Evolutionary conservation across 2,797 vertebrate species (phyloP), one percentile per base, ranked within the genome.

Genomic region (Artibeus jamaicensis): DNA sequence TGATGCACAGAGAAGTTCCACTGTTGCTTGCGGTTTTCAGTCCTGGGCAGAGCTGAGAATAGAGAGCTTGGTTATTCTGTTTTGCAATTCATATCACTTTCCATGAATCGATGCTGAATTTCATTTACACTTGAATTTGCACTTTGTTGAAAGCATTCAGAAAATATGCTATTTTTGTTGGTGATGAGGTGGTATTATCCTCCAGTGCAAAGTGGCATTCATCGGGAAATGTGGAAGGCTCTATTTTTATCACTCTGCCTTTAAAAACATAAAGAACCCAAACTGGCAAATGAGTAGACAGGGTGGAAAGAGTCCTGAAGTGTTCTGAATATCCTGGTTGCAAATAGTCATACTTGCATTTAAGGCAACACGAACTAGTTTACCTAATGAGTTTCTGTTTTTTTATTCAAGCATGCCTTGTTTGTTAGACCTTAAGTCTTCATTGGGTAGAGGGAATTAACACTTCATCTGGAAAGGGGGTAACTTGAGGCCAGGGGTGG

Each of bases 61-160:
- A 88, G 76, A 86, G 48, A 93, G 77, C 39, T 39, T 37, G 50
- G 78, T 53, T 76, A 29, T 50, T 95, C 84, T 86, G 5, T 74
- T 93, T 96, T 95, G 74, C 57, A 97, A 81, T 93, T 97, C 81
- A 93, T 94, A 71, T 81, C 91, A 82, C 85, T 97, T 94, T 88
- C 71, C 86, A 91, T 91, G 97, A 96, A 96, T 96, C 1, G 1
- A 53, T 88, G 83, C 76, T 90, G 85, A 79, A 93, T 96, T 96
- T 96, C 83, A 95, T 95, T 95, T 94, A 67, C 68, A 82, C 44
- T 93, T 94, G 34, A 91, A 87, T 93, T 96, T 97, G 94, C 95
- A 81, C 74, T 92, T 93, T 83, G 42, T 94, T 96, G 73, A 87
- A 92, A 95, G 65, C 89, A 86, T 92, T 90, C 53, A 71, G 78